Evolutionary conservation across 2,888 invertebrate genomes (phyloP), one percentile per base, ranked within the genome.

Genomic region (Latrodectus hesperus): DNA sequence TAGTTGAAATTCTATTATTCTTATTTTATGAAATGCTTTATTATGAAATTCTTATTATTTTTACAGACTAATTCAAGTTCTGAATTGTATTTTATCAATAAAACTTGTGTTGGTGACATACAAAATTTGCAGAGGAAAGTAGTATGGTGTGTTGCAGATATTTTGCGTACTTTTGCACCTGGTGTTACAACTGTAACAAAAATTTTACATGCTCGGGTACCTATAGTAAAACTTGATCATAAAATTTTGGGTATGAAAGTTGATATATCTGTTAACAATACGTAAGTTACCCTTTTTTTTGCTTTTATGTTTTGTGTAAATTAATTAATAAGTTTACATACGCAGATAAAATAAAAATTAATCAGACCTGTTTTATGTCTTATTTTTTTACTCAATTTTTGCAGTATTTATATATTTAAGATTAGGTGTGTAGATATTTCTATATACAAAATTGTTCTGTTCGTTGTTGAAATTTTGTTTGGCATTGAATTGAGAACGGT

Each of bases 191-290:
- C 90, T 38, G 90, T 92, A 8, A 93, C 94, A 89, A 94, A 95
- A 89, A 96, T 98, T 90, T 93, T 97, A 60, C 94, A 96, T 91
- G 98, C 98, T 0, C 93, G 96, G 64, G 96, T 98, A 71, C 98
- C 98, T 9, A 98, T 98, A 90, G 94, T 98, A 80, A 97, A 97
- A 92, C 98, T 95, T 91, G 93, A 94, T 89, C 96, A 97, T 91
- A 94, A 94, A 76, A 93, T 95, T 85, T 94, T 96, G 0, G 95
- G 94, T 76, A 92, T 98, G 71, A 96, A 97, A 90, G 96, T 97
- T 91, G 98, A 98, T 92, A 93, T 98, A 38, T 96, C 96, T 72
- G 95, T 96, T 93, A 94, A 94, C 77, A 96, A 97, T 91, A 94
- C 95, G 97, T 97, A 91, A 94, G 96, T 94, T 90, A 16, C 72